Percentiles rank a stretch among this genome's conserved stretches.
Evolutionary conservation across 2,113 vertebrate species (phyloP).

Genomic region (Corythornis cristatus): DNA sequence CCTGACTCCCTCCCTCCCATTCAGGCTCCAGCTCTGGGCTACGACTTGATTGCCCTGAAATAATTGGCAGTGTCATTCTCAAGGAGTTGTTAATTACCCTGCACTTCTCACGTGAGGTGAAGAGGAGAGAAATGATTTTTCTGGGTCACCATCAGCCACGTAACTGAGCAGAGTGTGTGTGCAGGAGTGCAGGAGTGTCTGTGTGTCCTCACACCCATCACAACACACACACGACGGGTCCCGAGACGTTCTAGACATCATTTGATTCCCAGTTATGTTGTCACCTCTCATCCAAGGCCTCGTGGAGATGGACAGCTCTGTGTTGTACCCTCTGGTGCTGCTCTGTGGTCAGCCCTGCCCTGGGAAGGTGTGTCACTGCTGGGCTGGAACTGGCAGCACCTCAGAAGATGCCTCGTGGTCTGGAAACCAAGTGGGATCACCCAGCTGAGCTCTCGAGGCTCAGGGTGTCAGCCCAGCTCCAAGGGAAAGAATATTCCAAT

Average conservation of each 20-base stretch:
- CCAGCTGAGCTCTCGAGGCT: background rate
- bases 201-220: too few species aligned
- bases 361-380: background rate
- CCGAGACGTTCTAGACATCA: background rate
- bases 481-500: background rate
- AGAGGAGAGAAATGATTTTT: background rate
- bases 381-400: background rate
- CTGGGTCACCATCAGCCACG: background rate
- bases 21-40: background rate
- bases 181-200: background rate
- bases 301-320: background rate
- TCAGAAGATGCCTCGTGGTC: fast-evolving
- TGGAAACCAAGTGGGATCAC: background rate
- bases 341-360: background rate
- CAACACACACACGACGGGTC: background rate
- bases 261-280: background rate
- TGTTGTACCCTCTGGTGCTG: background rate
- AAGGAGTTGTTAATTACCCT: conserved; percentile 7
- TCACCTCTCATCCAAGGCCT: fast-evolving
- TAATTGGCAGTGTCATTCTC: conserved; percentile 2
- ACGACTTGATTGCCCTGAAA: background rate
- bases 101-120: background rate
- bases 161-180: background rate
- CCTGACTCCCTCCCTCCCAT: background rate
- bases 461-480: background rate